Evolutionary conservation across 64 coral and sea anemone genomes (phyloP), one percentile per base, ranked within the genome.

Genomic region (Montipora efflorescens): DNA sequence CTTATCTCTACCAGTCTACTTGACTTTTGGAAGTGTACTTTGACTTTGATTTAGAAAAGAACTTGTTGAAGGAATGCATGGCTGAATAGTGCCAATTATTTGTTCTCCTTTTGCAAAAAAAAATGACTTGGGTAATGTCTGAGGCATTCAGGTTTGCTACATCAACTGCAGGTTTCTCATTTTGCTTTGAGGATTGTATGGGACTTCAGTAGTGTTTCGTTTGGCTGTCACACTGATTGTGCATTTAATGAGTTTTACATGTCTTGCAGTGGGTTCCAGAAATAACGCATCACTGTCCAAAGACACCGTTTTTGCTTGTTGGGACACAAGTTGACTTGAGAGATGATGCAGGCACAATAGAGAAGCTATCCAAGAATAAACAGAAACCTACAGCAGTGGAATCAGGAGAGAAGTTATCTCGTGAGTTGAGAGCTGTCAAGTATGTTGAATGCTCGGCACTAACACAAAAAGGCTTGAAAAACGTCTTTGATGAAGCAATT

Each of bases 401-500:
- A 48, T 15, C 67, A 64, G 94, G 89, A 36, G 97, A 99, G 62
- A 99, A 98, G 90, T 69, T 96, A 88, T 88, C 97, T 6, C 77
- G 94, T 21, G 97, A 98, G 88, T 74, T 98, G 19, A 93, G 90
- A 76, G 97, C 97, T 49, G 97, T 98, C 20, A 98, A 98, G 83
- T 98, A 98, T 91, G 97, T 98, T 7, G 97, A 98, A 48, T 98
- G 97, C 50, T 98, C 97, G 7, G 97, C 97, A 7, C 69, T 98
- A 79, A 98, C 97, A 49, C 97, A 98, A 90, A 98, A 98, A 77
- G 97, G 97, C 53, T 83, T 98, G 62, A 98, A 98, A 85, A 98
- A 98, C 79, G 97, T 98, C 76, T 98, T 98, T 88, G 97, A 98
- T 76, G 97, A 98, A 73, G 97, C 97, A 22, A 98, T 98, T 28